These are phyloP conservation scores for Cerastis rubricosa DNA, from an alignment of 2,888 invertebrate genomes.

Conservation along the genomic window DNA sequence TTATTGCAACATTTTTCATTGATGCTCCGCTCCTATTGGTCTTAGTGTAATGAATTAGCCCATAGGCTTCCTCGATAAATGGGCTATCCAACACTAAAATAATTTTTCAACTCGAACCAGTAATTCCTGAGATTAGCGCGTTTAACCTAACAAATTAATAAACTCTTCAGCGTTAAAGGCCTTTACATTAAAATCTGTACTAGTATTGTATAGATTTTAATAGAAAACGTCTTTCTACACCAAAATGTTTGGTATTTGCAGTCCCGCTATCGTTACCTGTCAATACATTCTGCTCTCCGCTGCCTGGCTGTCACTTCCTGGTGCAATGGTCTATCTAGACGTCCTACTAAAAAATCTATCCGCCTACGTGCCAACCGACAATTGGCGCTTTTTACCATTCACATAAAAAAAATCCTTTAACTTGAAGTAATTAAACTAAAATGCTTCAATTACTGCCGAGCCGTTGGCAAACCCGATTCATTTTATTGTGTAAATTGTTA, in stretches of 20 bases:
- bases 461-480: conserved; percentile 37
- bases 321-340: conserved; percentile 69
- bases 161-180: no score
- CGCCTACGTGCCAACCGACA: conserved; percentile 60
- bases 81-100: no score
- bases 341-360: conserved; percentile 62
- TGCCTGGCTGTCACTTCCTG: conserved; percentile 63
- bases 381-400: conserved; percentile 57
- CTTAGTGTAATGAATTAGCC: no score
- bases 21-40: no score
- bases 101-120: no score
- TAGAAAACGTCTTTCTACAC: conserved; percentile 8
- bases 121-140: no score
- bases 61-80: no score
- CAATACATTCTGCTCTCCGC: conserved; percentile 33
- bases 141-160: no score
- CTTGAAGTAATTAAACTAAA: conserved; percentile 64
- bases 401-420: conserved; percentile 61
- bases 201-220: not conserved
- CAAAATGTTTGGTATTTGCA: conserved; percentile 40
- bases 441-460: conserved; percentile 53
- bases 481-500: conserved; percentile 51
- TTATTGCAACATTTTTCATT: no score
- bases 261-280: conserved; percentile 51
- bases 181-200: no score